Percentiles rank a stretch among this genome's conserved stretches.
These are phyloP conservation scores for Synanthedon vespiformis DNA, from an alignment of 2,888 invertebrate species.

Conservation along the genomic window DNA sequence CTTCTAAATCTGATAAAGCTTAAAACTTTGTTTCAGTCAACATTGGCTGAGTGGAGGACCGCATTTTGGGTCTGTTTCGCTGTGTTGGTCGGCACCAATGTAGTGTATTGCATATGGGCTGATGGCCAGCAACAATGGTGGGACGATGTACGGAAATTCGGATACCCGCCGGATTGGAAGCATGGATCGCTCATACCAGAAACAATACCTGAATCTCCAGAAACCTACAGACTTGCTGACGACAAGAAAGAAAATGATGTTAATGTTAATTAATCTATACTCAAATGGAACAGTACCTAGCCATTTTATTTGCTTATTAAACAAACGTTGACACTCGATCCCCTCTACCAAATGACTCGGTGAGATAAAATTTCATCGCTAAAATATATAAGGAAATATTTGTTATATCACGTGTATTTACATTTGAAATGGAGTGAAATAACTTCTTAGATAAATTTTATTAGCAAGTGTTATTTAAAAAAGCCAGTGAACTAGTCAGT, in stretches of 20 bases:
- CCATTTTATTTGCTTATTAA: too few relatives aligned
- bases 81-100: conserved; percentile 73
- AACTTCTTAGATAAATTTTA: not conserved
- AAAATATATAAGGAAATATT: too few relatives aligned
- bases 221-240: conserved; percentile 31
- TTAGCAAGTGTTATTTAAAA: not conserved
- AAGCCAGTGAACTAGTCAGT: conserved; percentile 5
- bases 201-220: conserved; percentile 22
- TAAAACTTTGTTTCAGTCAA: conserved; percentile 32
- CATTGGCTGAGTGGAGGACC: conserved; percentile 47
- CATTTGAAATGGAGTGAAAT: not conserved
- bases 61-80: conserved; percentile 81
- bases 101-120: conserved; percentile 75
- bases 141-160: conserved; percentile 73
- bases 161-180: conserved; percentile 55
- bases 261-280: not conserved
- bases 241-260: conserved; percentile 5
- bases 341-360: too few relatives aligned
- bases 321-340: too few relatives aligned
- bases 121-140: conserved; percentile 80
- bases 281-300: too few relatives aligned
- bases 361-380: too few relatives aligned
- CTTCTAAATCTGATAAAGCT: not conserved
- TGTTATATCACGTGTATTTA: too few relatives aligned
- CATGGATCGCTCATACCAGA: conserved; percentile 41